Evolutionary conservation across 1,140 invertebrate species (phyloP), one percentile per base, ranked within the genome.

Genomic region (Neodiprion pinetum): DNA sequence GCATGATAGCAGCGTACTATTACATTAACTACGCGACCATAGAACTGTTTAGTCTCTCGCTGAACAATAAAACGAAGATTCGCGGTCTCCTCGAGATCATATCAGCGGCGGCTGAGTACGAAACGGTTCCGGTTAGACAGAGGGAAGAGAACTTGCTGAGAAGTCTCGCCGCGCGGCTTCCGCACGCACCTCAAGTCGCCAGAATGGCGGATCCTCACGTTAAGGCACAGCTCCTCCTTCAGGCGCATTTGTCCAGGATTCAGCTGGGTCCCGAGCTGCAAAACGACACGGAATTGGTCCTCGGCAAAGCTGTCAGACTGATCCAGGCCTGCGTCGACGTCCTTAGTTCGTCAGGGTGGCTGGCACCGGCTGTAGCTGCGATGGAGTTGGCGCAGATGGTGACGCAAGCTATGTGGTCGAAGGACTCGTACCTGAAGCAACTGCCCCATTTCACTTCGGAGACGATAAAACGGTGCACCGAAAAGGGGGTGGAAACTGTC

Each of bases 301-400:
- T 99, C 1, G 92, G 93, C 76, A 98, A 97, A 90, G 94, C 95
- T 0, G 94, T 96, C 21, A 89, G 98, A 7, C 88, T 99, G 65
- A 99, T 99, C 81, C 98, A 99, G 88, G 98, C 98, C 10, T 99
- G 98, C 88, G 98, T 99, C 14, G 98, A 99, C 90, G 99, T 99
- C 28, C 89, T 99, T 0, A 97, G 96, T 83, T 98, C 96, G 21
- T 99, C 99, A 83, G 98, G 98, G 48, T 99, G 98, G 98, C 88
- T 99, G 14, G 95, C 96, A 0, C 98, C 98, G 0, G 99, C 98
- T 9, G 95, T 99, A 28, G 97, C 98, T 69, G 98, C 98, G 80
- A 99, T 99, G 99, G 98, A 99, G 89, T 88, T 99, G 74, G 97
- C 98, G 0, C 98, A 99, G 88, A 99, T 99, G 98, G 95, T 98